Conservation (phyloP, 1,140 invertebrate genomes). For the Protaetia brevitarsis region DNA sequence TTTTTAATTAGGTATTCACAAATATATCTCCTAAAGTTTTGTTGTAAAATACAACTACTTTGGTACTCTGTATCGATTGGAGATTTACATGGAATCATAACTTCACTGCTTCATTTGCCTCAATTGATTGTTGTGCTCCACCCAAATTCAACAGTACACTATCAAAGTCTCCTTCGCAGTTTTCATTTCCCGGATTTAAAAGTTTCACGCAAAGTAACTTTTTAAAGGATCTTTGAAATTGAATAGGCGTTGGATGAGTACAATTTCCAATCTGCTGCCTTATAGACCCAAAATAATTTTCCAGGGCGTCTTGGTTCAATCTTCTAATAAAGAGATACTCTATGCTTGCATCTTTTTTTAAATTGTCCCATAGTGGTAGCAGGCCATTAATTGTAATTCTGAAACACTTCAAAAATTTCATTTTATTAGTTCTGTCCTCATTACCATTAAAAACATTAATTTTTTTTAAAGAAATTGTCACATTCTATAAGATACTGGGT, state of each 20-base stretch:
- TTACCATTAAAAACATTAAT: neutral
- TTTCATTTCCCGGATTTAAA: neutral
- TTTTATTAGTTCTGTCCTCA: neutral
- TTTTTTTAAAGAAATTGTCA: neutral
- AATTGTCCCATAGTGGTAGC: constrained; percentile 17
- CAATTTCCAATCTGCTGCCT: constrained; percentile 25
- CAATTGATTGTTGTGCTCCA: too few relatives aligned
- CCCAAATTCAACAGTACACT: neutral
- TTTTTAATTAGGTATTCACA: neutral
- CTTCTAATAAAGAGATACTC: constrained; percentile 21
- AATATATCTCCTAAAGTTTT: neutral
- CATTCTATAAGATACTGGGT: neutral
- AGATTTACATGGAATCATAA: too few relatives aligned
- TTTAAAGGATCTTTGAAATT: constrained; percentile 25
- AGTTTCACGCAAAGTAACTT: constrained; percentile 21
- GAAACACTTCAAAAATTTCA: neutral
- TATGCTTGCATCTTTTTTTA: neutral
- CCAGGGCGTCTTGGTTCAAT: constrained; percentile 29
- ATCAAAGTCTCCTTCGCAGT: constrained; percentile 22
- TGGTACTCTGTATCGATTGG: too few relatives aligned
- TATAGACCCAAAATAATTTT: constrained; percentile 30
- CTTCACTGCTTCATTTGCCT: too few relatives aligned
- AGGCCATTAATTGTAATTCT: constrained; percentile 23
- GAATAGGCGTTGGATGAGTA: constrained; percentile 27
- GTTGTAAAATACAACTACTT: neutral